Base-by-base conservation (phyloP, 2,113 vertebrate species). In the Siniperca chuatsi region DNA sequence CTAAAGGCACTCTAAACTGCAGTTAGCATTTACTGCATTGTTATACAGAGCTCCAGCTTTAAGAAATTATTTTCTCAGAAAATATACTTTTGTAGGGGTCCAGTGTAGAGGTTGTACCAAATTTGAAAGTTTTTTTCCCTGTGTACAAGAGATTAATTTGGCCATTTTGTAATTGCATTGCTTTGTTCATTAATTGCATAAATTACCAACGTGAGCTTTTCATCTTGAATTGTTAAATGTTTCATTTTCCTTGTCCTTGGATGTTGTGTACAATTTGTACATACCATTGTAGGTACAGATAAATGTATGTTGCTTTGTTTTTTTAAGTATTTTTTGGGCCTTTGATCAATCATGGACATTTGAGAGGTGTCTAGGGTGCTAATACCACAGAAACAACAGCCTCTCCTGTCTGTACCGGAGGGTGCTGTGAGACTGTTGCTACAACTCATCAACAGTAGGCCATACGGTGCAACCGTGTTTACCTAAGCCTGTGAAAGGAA, bases 371-470 rank as follows among this genome's bases (percentile, higher is more conserved):
- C 61, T 16, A 18, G 12, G 15, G 44, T 25, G 20, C 16, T 81
- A n/a, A 50, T 44, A 25, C 23, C 33, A 62, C 5, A 37, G n/a
- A 71, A 72, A 73, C 40, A 66, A 48, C 44, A 33, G 12, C 67
- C 44, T 78, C 12, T 16, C 37, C 35, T 78, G 40, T 83, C 46
- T 12, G 0, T 33, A 29, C 67, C 75, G n/a, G 25, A 77, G 33
- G 65, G 21, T 35, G 69, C 60, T 72, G 29, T 72, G n/a, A 75
- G 44, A 58, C 50, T n/a, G 18, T 52, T 48, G 54, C 75, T 18
- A 70, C 73, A 54, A 7, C 25, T n/a, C 4, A 25, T 74, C 75
- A 35, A 29, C 71, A 72, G 33, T 29, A 33, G 44, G 21, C 20
- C 2, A 7, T 35, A n/a, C 11, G 2, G 12, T 58, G 48, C 23